phyloP scores from a whole-genome alignment of 2,888 invertebrate genomes.

The Nomada hirtipes region DNA sequence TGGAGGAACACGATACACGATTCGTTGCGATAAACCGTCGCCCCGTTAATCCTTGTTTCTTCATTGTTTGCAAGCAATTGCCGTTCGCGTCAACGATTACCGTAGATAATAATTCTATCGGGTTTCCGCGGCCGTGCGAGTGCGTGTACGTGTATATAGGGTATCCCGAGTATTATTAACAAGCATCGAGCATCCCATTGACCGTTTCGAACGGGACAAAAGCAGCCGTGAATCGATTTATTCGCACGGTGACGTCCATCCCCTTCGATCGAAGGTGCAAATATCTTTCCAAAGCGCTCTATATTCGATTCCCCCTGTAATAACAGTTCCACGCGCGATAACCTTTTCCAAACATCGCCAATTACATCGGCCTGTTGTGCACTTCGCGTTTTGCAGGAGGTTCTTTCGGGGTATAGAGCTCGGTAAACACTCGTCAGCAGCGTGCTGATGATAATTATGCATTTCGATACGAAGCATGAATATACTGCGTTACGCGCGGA shows the following conservation, averaged over 20 bases:
- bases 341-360: not conserved
- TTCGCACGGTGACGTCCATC: not conserved
- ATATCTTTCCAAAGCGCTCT: constrained; percentile 17
- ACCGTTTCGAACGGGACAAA: not conserved
- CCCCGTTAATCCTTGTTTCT: constrained; percentile 15
- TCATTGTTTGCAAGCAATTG: constrained; percentile 28
- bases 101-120: constrained; percentile 21
- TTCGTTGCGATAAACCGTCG: not conserved
- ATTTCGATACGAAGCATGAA: not conserved
- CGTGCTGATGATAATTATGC: not conserved
- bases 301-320: constrained; percentile 2
- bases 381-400: not conserved
- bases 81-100: not conserved
- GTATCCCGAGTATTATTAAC: constrained; percentile 10
- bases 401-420: not conserved
- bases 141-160: not conserved
- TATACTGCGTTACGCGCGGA: not conserved
- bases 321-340: not conserved
- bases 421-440: not conserved
- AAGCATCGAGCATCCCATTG: constrained; percentile 6
- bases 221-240: not conserved
- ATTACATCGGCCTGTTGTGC: not conserved
- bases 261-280: not conserved
- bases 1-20: not conserved
- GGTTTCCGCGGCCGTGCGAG: not conserved